These are phyloP conservation scores for Sorex fumeus DNA, from an alignment of 2,113 vertebrate species.

Conservation along the genomic window DNA sequence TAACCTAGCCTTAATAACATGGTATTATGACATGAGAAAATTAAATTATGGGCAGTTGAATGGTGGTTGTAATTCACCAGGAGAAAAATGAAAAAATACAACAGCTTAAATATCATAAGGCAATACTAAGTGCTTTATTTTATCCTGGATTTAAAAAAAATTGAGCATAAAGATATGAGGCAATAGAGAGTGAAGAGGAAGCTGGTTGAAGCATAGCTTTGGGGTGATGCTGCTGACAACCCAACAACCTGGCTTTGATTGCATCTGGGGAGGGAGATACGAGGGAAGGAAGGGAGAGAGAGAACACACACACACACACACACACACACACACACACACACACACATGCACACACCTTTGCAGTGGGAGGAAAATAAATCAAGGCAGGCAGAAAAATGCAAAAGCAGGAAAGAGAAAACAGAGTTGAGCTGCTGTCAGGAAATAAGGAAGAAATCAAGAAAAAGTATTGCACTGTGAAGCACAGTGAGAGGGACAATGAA, in stretches of 20 bases:
- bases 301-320: too few relatives aligned
- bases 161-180: background rate
- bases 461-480: background rate
- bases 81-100: conserved; percentile 13
- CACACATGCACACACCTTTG: background rate
- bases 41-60: background rate
- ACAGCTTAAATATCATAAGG: conserved; percentile 12
- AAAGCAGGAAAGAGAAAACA: background rate
- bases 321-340: too few relatives aligned
- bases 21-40: background rate
- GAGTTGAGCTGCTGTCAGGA: background rate
- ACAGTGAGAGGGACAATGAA: background rate
- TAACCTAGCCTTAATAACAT: background rate
- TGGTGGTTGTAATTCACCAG: background rate
- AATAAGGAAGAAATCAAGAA: background rate
- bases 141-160: background rate
- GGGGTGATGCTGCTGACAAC: background rate
- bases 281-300: background rate
- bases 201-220: accelerated
- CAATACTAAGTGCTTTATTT: background rate
- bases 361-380: background rate
- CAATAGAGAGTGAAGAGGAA: background rate
- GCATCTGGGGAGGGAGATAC: background rate
- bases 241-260: background rate
- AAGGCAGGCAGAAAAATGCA: background rate